These are phyloP conservation scores for Neoscelio sp. DNA, from an alignment of 2,888 invertebrate genomes.

Conservation along the genomic window DNA sequence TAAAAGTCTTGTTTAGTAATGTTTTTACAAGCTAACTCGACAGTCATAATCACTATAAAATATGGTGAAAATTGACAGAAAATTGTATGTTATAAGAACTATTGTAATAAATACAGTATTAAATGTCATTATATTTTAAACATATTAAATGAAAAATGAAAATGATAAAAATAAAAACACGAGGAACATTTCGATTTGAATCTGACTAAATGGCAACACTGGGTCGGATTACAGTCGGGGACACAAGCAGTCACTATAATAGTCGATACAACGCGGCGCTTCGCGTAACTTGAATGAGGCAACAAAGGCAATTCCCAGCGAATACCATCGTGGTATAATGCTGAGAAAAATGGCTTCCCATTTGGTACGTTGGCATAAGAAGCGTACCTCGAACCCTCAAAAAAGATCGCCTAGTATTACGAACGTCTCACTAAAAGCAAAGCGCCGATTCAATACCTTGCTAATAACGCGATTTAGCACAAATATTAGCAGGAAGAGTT, in stretches of 20 bases:
- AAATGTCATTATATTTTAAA: too few species aligned
- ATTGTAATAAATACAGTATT: too few species aligned
- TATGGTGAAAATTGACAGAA: too few species aligned
- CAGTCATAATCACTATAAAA: too few species aligned
- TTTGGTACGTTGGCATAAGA: constrained; percentile 42
- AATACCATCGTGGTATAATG: constrained; percentile 47
- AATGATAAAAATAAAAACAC: too few species aligned
- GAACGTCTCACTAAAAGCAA: constrained; percentile 25
- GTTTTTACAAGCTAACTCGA: too few species aligned
- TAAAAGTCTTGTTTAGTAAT: too few species aligned
- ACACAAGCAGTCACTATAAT: constrained; percentile 14
- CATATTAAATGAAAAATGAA: too few species aligned
- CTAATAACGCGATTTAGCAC: constrained; percentile 29
- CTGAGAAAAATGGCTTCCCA: constrained; percentile 43
- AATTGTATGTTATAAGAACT: too few species aligned
- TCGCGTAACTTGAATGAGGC: constrained; percentile 13
- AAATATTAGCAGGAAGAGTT: constrained; percentile 12
- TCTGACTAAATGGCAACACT: not conserved
- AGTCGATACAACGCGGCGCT: constrained; percentile 5
- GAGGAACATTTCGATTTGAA: too few species aligned
- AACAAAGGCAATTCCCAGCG: constrained; percentile 42
- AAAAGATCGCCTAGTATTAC: constrained; percentile 26
- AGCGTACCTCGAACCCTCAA: constrained; percentile 16
- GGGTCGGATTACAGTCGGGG: constrained; percentile 20
- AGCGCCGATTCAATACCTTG: constrained; percentile 38